phyloP scores from a whole-genome alignment of 92 coral and sea anemone genomes.

The Parazoanthus darwini region DNA sequence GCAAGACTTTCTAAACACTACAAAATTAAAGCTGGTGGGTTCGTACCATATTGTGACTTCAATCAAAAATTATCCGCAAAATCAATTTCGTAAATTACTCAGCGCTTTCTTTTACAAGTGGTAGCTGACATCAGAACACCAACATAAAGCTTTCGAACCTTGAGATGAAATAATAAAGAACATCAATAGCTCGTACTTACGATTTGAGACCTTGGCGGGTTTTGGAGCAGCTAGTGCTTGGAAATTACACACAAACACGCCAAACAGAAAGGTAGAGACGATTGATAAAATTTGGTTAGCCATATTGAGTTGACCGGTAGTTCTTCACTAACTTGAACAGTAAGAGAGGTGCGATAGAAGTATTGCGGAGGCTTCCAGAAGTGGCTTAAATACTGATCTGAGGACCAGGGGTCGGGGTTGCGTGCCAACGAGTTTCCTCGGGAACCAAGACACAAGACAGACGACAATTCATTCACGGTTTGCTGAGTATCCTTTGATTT shows the following conservation, averaged over 20 bases:
- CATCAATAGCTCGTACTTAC: neutral
- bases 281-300: neutral
- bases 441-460: conserved; percentile 33
- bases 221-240: conserved; percentile 14
- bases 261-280: neutral
- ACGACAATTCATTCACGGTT: conserved; percentile 12
- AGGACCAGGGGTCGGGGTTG: conserved; percentile 18
- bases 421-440: conserved; percentile 24
- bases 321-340: neutral
- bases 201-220: neutral
- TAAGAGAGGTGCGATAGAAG: neutral
- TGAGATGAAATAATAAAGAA: conserved; percentile 1
- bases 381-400: conserved; percentile 19
- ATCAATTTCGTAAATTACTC: neutral
- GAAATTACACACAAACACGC: conserved; percentile 10
- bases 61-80: neutral
- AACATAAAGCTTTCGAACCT: neutral
- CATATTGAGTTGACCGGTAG: conserved; percentile 10
- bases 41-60: neutral
- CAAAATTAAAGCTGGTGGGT: neutral
- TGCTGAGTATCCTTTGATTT: conserved; percentile 36
- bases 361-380: conserved; percentile 18
- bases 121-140: neutral
- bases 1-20: conserved; percentile 17
- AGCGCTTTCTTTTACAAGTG: neutral